Evolutionary conservation across 2,888 invertebrate species (phyloP).

Genomic region (Drosophila macrospina): DNA sequence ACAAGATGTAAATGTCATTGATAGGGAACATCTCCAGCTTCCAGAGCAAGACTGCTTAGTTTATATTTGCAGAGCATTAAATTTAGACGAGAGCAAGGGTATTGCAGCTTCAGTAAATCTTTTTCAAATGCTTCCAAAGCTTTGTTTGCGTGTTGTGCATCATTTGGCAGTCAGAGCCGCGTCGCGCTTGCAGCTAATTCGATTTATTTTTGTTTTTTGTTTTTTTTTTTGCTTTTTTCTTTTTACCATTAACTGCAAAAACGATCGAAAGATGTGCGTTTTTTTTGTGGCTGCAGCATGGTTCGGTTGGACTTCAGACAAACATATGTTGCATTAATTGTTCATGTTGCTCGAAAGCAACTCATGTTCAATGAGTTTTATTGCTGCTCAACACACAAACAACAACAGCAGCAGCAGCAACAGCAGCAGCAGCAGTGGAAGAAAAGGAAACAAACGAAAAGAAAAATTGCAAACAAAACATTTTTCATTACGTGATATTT

Average conservation of each 20-base stretch:
- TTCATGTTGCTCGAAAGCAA: conserved; percentile 77
- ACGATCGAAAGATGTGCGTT: conserved; percentile 59
- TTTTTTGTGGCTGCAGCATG: conserved; percentile 10
- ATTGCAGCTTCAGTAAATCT: background rate
- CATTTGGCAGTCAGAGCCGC: conserved; percentile 53
- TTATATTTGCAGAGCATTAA: background rate
- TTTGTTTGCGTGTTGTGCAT: conserved; percentile 62
- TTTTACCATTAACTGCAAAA: conserved; percentile 45
- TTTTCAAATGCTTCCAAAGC: conserved; percentile 4
- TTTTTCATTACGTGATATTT: conserved; percentile 81
- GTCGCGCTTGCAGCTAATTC: conserved; percentile 69
- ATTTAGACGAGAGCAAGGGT: background rate
- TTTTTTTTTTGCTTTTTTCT: background rate
- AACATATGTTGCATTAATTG: conserved; percentile 81
- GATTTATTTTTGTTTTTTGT: conserved; percentile 50
- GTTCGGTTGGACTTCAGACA: conserved; percentile 40
- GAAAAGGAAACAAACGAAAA: conserved; percentile 66
- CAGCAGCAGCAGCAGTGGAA: conserved; percentile 7
- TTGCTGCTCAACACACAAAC: conserved; percentile 79
- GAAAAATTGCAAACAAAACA: conserved; percentile 79
- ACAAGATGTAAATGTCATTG: background rate
- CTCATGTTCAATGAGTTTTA: conserved; percentile 80
- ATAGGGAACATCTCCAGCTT: background rate
- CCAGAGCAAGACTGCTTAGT: background rate
- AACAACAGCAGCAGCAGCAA: conserved; percentile 44